phyloP scores from a whole-genome alignment of 2,113 vertebrate species.

The Danionella cerebrum region DNA sequence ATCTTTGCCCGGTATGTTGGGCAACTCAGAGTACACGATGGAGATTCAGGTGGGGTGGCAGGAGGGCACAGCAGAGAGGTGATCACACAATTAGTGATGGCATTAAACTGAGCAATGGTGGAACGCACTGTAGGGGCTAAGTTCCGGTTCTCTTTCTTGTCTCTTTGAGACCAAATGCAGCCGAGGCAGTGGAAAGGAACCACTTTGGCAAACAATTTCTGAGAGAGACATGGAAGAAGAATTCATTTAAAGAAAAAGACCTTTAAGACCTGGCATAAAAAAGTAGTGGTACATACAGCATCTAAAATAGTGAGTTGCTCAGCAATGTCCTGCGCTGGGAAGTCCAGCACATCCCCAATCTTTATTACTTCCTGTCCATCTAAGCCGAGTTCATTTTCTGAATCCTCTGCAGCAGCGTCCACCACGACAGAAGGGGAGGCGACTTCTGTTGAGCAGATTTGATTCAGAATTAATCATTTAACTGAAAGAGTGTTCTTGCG shows the following conservation, averaged over 20 bases:
- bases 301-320: conserved; percentile 80
- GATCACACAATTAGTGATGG: conserved; percentile 74
- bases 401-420: not conserved
- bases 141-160: conserved; percentile 72
- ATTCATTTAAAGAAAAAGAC: not conserved
- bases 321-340: conserved; percentile 63
- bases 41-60: conserved; percentile 35
- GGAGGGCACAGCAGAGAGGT: conserved; percentile 68
- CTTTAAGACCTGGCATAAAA: not conserved
- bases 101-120: conserved; percentile 83
- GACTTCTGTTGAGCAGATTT: not conserved
- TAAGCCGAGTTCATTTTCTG: conserved; percentile 28
- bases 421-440: too few species aligned
- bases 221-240: not conserved
- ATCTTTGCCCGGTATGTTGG: conserved; percentile 50
- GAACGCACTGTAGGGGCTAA: conserved; percentile 71
- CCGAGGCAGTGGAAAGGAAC: conserved; percentile 78
- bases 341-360: conserved; percentile 60
- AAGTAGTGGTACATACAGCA: conserved; percentile 56
- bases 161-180: conserved; percentile 83
- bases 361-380: conserved; percentile 15
- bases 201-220: conserved; percentile 74
- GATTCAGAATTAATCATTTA: not conserved
- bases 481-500: too few species aligned
- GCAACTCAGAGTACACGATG: conserved; percentile 36